These are phyloP conservation scores for Struthidea cinerea DNA, from an alignment of 2,113 vertebrate species.

Conservation along the genomic window DNA sequence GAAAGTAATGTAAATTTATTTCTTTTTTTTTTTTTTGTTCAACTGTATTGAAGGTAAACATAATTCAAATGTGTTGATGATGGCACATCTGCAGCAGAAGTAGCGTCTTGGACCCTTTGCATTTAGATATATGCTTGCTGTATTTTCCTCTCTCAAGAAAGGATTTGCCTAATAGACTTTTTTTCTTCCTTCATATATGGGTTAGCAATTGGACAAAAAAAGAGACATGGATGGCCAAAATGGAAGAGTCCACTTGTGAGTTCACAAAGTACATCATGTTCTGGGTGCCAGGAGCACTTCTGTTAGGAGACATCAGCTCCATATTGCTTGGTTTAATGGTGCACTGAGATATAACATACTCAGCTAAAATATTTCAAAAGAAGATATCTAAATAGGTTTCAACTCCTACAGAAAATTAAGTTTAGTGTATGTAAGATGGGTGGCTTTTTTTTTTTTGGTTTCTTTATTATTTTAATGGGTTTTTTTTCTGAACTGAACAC, in stretches of 20 bases:
- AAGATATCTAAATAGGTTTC: neutral
- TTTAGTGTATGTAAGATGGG: neutral
- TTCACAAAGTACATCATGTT: neutral
- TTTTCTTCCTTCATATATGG: neutral
- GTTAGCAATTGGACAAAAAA: neutral
- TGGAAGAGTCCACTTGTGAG: neutral
- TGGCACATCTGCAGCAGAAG: neutral
- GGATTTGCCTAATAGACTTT: neutral
- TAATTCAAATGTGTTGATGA: rapidly evolving
- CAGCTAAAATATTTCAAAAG: neutral
- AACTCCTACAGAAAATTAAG: neutral
- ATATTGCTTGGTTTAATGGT: neutral
- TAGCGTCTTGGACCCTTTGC: neutral
- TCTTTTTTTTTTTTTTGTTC: neutral
- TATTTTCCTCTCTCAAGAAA: neutral
- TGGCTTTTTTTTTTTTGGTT: rapidly evolving
- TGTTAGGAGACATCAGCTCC: neutral
- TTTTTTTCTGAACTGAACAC: neutral
- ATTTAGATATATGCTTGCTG: neutral
- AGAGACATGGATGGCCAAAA: neutral
- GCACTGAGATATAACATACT: neutral
- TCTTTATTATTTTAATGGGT: neutral
- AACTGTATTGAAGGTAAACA: neutral
- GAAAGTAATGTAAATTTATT: neutral
- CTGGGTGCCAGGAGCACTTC: neutral